Base-by-base conservation (phyloP, 1,140 invertebrate species). In the Lycorma delicatula region DNA sequence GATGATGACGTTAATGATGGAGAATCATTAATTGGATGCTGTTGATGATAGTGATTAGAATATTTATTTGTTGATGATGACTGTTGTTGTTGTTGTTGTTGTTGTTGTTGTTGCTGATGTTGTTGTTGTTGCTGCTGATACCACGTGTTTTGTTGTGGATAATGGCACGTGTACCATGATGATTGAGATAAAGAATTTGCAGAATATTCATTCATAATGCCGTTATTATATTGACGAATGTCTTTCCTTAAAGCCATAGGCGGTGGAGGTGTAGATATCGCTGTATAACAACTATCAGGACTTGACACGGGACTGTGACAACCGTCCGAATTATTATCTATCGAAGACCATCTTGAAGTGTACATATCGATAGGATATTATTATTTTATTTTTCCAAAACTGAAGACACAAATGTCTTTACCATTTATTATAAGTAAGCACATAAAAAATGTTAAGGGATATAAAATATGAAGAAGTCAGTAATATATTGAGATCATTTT, bases 251-350 rank as follows among this genome's bases (percentile, higher is more conserved):
- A 38, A 3, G 36, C 23, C 3, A 29, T 28, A 6, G 56, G 47
- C 5, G 52, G 41, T 28, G 22, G 38, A 22, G 61, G 54, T 3
- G 54, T 41, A 22, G 27, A 49, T 29, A 58, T 44, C 1, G 54
- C 36, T 7, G 56, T 29, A 26, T 60, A 64, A 36, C 52, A 46
- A 38, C 63, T 62, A 16, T 62, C 63, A 0, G 63, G 63, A 41
- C 57, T 60, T 3, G 63, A 64, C 9, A 58, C 63, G 9, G 60
- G 60, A 53, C 63, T 62, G 36, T 56, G 63, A 31, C 53, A 64
- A 1, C 60, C 63, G 27, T 64, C 63, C 6, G 52, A 59, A 9
- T 38, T 49, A 9, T 36, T 52, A 23, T 55, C 62, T 3, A 22
- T 22, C 1, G 41, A 16, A 7, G 41, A n/a, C n/a, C n/a, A n/a